phyloP scores from a whole-genome alignment of 2,888 invertebrate species.

The Creontiades dilutus region DNA sequence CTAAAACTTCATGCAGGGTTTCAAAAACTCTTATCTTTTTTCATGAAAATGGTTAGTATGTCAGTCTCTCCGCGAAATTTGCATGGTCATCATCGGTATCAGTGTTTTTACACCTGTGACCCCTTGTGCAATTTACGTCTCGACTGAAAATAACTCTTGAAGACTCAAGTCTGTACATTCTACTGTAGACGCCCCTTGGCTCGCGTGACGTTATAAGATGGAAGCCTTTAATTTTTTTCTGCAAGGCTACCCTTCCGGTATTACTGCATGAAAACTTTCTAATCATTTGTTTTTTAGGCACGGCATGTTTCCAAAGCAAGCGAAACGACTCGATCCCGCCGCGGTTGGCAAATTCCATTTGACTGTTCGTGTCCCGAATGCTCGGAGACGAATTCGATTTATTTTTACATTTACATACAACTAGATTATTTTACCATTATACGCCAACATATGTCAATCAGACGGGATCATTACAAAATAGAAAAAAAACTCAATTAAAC shows the following conservation, averaged over 20 bases:
- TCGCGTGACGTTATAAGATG: constrained; percentile 42
- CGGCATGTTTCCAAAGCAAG: constrained; percentile 10
- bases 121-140: not conserved
- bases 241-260: constrained; percentile 35
- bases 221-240: constrained; percentile 20
- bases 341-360: not conserved
- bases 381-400: constrained; percentile 13
- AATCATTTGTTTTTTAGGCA: constrained; percentile 26
- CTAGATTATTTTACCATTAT: constrained; percentile 5
- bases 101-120: not conserved
- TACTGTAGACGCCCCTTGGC: not conserved
- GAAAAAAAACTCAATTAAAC: not conserved
- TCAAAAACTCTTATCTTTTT: too few species aligned
- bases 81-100: too few species aligned
- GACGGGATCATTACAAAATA: not conserved
- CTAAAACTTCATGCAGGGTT: too few species aligned
- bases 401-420: not conserved
- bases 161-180: not conserved
- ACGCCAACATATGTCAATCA: not conserved
- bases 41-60: too few species aligned
- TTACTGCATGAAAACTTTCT: constrained; percentile 33
- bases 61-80: too few species aligned
- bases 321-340: constrained; percentile 3
- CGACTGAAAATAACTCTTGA: not conserved
- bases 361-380: constrained; percentile 13